A percentile compares a stretch with the other conserved stretches of the same genome.
These are phyloP conservation scores for Pantala flavescens DNA, from an alignment of 1,140 invertebrate genomes.

Conservation along the genomic window DNA sequence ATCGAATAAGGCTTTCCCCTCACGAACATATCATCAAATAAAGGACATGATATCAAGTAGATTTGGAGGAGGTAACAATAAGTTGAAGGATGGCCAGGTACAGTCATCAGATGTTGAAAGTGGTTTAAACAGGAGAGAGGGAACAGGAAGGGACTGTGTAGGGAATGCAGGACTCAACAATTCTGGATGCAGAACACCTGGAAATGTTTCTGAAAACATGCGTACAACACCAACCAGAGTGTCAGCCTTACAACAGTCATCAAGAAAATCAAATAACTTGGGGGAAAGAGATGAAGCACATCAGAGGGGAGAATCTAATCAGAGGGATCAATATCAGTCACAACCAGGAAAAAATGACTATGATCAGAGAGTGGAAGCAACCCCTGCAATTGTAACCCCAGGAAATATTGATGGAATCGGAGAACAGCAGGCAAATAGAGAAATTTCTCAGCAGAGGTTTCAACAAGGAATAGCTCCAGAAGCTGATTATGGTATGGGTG, in stretches of 20 bases:
- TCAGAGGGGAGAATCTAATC: neutral
- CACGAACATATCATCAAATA: conserved; percentile 67
- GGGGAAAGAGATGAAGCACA: neutral
- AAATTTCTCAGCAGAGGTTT: too few relatives aligned
- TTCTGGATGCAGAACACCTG: conserved; percentile 41
- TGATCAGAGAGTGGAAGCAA: too few relatives aligned
- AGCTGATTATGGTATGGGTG: too few relatives aligned
- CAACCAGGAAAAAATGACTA: neutral
- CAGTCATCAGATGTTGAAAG: conserved; percentile 45
- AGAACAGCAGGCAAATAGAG: too few relatives aligned
- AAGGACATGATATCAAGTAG: conserved; percentile 76
- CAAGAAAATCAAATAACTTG: neutral
- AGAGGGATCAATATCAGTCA: neutral
- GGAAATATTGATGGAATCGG: too few relatives aligned
- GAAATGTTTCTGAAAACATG: conserved; percentile 48
- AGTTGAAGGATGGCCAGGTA: conserved; percentile 47
- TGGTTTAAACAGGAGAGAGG: conserved; percentile 31
- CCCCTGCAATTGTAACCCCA: too few relatives aligned
- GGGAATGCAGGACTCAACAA: conserved; percentile 33
- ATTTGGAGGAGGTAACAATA: conserved; percentile 56
- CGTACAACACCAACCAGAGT: conserved; percentile 24
- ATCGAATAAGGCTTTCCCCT: conserved; percentile 29
- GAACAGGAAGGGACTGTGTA: conserved; percentile 31
- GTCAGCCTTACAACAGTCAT: neutral
- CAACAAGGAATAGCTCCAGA: too few relatives aligned